Evolutionary conservation across 2,113 vertebrate genomes (phyloP).

Genomic region (Neolamprologus toae): DNA sequence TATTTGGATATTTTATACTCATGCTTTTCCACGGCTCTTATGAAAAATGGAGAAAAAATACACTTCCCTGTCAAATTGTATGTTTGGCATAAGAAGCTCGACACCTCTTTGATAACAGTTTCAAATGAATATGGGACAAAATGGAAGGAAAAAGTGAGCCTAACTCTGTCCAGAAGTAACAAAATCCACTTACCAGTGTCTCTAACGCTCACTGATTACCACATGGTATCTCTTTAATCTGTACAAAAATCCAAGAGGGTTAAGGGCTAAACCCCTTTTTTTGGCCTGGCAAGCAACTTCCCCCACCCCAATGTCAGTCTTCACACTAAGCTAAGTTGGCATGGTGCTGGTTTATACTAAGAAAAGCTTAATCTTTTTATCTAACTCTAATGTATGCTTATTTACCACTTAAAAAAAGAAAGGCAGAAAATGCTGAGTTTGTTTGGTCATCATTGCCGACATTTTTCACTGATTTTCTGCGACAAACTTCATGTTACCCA

Average conservation of each 20-base stretch:
- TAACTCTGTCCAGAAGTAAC: neutral
- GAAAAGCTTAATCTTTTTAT: neutral
- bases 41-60: fast-evolving
- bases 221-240: neutral
- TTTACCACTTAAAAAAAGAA: neutral
- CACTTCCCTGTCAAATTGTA: neutral
- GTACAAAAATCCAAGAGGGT: neutral
- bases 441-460: neutral
- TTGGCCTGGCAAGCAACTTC: neutral
- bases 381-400: neutral
- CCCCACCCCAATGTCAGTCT: neutral
- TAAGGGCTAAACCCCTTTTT: neutral
- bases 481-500: neutral
- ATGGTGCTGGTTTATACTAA: neutral
- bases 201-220: neutral
- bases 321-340: neutral
- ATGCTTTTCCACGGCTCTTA: neutral
- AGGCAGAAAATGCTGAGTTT: neutral
- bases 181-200: neutral
- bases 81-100: neutral
- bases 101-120: neutral
- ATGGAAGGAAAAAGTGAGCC: neutral
- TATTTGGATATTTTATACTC: neutral
- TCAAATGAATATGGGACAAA: neutral
- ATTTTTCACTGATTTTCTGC: neutral